These are phyloP conservation scores for Manis javanica DNA, from an alignment of 2,797 vertebrate species.

Conservation along the genomic window DNA sequence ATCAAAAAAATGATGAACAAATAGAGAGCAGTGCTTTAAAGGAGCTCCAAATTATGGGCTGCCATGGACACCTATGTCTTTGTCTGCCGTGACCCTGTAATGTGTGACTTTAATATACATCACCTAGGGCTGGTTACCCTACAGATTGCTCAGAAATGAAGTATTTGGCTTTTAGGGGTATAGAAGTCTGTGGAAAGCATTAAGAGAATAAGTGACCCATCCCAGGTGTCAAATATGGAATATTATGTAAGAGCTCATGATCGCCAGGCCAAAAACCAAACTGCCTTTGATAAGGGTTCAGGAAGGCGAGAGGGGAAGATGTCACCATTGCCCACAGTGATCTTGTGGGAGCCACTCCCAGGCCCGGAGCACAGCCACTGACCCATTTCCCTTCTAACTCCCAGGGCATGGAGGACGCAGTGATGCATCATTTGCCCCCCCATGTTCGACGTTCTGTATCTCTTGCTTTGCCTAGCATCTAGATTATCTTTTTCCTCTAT, in stretches of 20 bases:
- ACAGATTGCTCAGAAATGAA: not conserved
- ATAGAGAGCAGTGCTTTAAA: not conserved
- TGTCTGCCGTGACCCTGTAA: not conserved
- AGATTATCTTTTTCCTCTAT: not conserved
- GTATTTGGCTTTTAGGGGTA: not conserved
- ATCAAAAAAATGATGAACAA: not conserved
- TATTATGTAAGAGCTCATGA: not conserved
- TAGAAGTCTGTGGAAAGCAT: not conserved
- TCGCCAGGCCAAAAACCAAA: not conserved
- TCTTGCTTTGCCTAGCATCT: not conserved
- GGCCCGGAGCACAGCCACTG: not conserved
- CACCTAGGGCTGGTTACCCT: not conserved
- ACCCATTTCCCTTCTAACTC: not conserved
- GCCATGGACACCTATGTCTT: not conserved
- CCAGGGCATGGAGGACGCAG: not conserved
- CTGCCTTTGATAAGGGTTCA: not conserved
- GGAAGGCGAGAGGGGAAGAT: not conserved
- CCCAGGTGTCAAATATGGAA: not conserved
- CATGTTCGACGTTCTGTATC: not conserved
- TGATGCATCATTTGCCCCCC: fast-evolving
- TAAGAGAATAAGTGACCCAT: not conserved
- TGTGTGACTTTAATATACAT: not conserved
- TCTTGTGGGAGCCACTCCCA: not conserved
- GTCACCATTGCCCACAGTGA: not conserved
- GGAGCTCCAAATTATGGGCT: not conserved